These are phyloP conservation scores for Drosophila nigrodunni DNA, from an alignment of 1,140 invertebrate genomes.

Conservation along the genomic window DNA sequence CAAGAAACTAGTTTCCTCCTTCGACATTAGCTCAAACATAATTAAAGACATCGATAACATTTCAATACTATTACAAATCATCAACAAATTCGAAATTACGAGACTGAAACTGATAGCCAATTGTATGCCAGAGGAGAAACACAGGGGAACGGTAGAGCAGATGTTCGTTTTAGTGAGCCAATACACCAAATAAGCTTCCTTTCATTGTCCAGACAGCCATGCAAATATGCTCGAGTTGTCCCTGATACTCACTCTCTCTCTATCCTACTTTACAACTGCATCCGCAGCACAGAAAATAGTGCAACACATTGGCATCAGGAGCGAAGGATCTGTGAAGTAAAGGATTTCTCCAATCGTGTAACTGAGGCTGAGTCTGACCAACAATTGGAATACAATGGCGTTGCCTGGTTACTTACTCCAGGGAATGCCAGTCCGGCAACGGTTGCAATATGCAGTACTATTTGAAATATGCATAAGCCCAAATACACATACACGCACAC, in stretches of 20 bases:
- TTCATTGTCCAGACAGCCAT: constrained; percentile 41
- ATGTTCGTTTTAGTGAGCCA: constrained; percentile 15
- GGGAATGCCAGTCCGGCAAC: constrained; percentile 34
- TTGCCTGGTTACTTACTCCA: constrained; percentile 15
- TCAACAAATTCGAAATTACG: constrained; percentile 24
- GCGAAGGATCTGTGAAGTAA: not conserved
- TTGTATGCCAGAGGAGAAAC: not conserved
- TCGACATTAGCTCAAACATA: constrained; percentile 18
- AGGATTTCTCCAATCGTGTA: not conserved
- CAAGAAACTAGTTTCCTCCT: not conserved
- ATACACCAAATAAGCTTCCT: constrained; percentile 44
- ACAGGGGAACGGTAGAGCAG: not conserved
- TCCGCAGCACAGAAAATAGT: constrained; percentile 11
- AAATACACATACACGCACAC: constrained; percentile 4
- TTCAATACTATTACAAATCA: constrained; percentile 31
- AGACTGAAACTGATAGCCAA: constrained; percentile 25
- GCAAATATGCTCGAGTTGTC: constrained; percentile 47
- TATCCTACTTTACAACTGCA: not conserved
- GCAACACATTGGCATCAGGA: constrained; percentile 13
- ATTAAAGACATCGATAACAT: constrained; percentile 43
- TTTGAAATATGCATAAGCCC: constrained; percentile 52
- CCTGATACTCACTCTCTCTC: constrained; percentile 2
- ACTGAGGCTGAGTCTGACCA: constrained; percentile 3
- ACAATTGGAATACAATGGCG: constrained; percentile 45
- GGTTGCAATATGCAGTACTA: constrained; percentile 50